These are phyloP conservation scores for Campylorhamphus procurvoides DNA, from an alignment of 2,113 vertebrate species.

Conservation along the genomic window DNA sequence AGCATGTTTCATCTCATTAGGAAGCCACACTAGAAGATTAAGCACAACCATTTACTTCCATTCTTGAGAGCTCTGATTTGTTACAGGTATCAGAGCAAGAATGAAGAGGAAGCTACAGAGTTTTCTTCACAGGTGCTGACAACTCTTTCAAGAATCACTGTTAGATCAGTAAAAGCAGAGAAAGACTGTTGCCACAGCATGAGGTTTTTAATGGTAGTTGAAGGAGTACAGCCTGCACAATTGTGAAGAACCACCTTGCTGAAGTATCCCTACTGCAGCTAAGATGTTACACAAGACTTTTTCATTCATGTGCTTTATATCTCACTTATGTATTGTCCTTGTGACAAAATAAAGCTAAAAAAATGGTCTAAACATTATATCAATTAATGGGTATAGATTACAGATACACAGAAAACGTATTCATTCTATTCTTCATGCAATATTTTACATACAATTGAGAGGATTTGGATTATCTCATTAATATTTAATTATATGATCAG, in stretches of 20 bases:
- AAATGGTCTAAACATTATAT: not conserved
- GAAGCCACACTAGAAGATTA: not conserved
- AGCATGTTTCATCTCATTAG: not conserved
- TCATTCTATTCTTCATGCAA: not conserved
- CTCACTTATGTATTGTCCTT: not conserved
- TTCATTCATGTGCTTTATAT: not conserved
- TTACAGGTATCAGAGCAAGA: not conserved
- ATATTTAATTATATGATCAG: constrained; percentile 12
- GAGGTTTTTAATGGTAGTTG: not conserved
- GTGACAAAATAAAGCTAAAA: not conserved
- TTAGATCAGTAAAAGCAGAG: not conserved
- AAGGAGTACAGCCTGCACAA: not conserved
- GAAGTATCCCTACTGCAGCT: not conserved
- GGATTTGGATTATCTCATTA: not conserved
- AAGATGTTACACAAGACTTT: not conserved
- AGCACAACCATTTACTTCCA: not conserved
- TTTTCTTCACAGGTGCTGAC: not conserved
- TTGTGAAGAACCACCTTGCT: not conserved
- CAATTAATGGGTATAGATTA: not conserved
- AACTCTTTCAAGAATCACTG: not conserved
- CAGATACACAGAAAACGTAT: not conserved
- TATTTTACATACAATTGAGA: not conserved
- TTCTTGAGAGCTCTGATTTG: not conserved
- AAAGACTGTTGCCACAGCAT: not conserved
- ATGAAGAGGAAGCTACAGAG: not conserved